phyloP scores from a whole-genome alignment of 2,888 invertebrate genomes.

The Erpobdella octoculata region DNA sequence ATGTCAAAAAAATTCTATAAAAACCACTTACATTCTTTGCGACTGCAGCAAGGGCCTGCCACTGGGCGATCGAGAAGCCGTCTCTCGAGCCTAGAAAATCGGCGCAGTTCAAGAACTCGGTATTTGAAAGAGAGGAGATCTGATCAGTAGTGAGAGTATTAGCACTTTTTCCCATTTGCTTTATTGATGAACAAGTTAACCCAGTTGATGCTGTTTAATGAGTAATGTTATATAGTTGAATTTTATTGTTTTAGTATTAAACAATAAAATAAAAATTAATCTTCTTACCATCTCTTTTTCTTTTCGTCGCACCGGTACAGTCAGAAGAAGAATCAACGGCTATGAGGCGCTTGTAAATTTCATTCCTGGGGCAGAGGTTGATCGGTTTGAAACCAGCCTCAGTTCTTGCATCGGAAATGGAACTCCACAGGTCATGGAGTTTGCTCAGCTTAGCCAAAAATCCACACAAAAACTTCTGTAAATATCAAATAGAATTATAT shows the following conservation, averaged over 20 bases:
- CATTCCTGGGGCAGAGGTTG: neutral
- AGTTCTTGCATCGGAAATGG: neutral
- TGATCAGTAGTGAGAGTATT: slow-evolving; percentile 3
- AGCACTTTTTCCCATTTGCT: slow-evolving; percentile 16
- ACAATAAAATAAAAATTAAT: neutral
- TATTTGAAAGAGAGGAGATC: slow-evolving; percentile 10
- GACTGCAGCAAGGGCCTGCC: slow-evolving; percentile 22
- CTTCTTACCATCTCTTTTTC: neutral
- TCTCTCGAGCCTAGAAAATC: slow-evolving; percentile 23
- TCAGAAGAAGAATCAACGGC: slow-evolving; percentile 20
- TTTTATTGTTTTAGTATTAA: neutral
- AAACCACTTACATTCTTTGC: slow-evolving; percentile 27
- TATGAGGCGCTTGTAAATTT: neutral
- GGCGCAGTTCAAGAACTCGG: slow-evolving; percentile 28
- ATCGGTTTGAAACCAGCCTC: neutral
- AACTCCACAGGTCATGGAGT: neutral
- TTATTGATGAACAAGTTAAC: slow-evolving; percentile 25
- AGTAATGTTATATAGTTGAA: neutral
- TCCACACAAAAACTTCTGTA: slow-evolving; percentile 20
- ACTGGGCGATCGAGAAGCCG: slow-evolving; percentile 28
- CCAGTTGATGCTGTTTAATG: neutral
- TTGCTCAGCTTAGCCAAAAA: neutral
- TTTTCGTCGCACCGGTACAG: neutral
- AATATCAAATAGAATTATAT: too few relatives aligned
- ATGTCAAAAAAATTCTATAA: neutral